Base-by-base conservation (phyloP, 2,797 vertebrate species). In the Coregonus suidteri region DNA sequence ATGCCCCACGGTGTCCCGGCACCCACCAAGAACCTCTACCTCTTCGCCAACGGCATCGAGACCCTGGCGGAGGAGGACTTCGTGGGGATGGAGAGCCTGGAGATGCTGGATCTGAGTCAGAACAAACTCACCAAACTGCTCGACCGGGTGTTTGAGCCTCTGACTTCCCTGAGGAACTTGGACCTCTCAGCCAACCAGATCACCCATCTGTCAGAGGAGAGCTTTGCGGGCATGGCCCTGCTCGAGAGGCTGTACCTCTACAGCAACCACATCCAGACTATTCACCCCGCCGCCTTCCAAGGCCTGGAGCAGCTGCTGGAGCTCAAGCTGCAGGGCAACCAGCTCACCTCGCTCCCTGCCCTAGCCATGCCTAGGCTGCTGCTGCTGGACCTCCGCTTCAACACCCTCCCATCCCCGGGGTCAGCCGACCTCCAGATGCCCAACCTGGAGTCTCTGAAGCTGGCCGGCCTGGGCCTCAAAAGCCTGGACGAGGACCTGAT, bases 161-260 rank as follows among this genome's bases (percentile, higher is more conserved):
- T 99, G 47, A 86, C 84, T 0, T 94, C 95, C 82, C 94, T 99
- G 1, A 94, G 87, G 89, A 99, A 99, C 91, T 90, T 99, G 83
- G 98, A 99, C 88, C 93, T 99, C 77, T 98, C 97, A 1, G 95
- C 94, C 75, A 99, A 99, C 89, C 94, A 95, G 89, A 96, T 99
- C 80, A 94, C 85, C 0, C 94, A 97, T 88, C 95, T 99, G 87
- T 95, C 96, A 84, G 95, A 97, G 0, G 93, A 96, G 82, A 97
- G 95, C 74, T 99, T 99, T 86, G 90, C 94, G 0, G 97, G 97
- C 11, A 91, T 98, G 89, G 87, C 83, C 47, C 90, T 92, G 75
- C 94, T 99, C 18, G 96, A 99, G 86, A 95, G 98, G 79, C 95
- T 99, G 81, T 99, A 99, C 90, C 93, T 99, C 83, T 95, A 96